Base-by-base conservation (phyloP, 2,113 vertebrate species). In the Zosterops japonicus region DNA sequence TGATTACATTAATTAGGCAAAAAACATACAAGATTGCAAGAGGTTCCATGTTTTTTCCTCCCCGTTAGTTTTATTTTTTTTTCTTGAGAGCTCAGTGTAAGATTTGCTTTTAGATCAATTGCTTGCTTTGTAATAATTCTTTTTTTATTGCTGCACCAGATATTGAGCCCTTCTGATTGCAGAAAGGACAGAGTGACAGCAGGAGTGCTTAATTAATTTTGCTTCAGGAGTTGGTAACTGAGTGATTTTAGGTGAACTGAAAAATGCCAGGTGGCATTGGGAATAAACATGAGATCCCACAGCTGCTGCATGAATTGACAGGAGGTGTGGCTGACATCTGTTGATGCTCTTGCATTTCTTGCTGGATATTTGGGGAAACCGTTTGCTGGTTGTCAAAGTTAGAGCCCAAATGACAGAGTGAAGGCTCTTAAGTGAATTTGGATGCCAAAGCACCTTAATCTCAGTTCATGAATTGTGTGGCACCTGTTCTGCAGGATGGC, bases 151-250 rank as follows among this genome's bases (percentile, higher is more conserved):
- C 67, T 77, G 12, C 91, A 75, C 42, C 49, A 68, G 18, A 17
- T 87, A 95, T 60, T 96, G 97, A 87, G 92, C 61, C 92, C 69
- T 96, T 95, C 80, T 93, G 89, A 89, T 91, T 96, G 90, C 64
- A 75, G 46, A 61, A 87, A 89, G 56, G 86, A 59, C 94, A 95
- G 78, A 94, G 72, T 97, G 91, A 94, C 92, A 97, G 53, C 35
- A 68, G 95, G 94, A 84, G 55, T 78, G 87, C 91, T 96, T 96
- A 95, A 93, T 97, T 97, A 96, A 96, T 97, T 95, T 97, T 81
- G 95, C 89, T 96, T 65, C 70, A 78, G 72, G 93, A 94, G 80
- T 52, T 89, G 71, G 93, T 94, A 91, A 49, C 72, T 83, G 63
- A 95, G 55, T 82, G 95, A 88, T 97, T 97, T 95, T 85, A 92